Evolutionary conservation across 2,113 vertebrate genomes (phyloP).

Genomic region (Phocoena phocoena): DNA sequence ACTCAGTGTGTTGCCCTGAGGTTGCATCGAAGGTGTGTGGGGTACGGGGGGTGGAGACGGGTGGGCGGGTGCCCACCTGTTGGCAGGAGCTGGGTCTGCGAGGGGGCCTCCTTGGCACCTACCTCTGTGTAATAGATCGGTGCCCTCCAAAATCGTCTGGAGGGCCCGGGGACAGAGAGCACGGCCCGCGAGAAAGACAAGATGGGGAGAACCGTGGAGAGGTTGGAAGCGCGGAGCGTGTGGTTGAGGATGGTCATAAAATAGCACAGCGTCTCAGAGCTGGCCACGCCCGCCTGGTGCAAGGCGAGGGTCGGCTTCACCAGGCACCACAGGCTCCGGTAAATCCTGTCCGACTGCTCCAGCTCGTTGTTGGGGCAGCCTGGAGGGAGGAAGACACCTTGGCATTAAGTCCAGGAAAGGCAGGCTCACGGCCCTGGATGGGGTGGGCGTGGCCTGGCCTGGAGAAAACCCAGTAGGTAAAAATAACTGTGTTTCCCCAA

Average conservation of each 20-base stretch:
- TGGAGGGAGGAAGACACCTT: slow-evolving; percentile 5
- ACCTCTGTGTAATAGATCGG: slow-evolving; percentile 89
- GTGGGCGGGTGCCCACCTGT: fast-evolving
- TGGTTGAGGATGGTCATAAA: slow-evolving; percentile 85
- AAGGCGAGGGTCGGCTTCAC: slow-evolving; percentile 83
- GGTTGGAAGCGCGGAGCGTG: slow-evolving; percentile 82
- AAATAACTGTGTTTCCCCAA: neutral
- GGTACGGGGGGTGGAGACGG: neutral
- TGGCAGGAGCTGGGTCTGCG: neutral
- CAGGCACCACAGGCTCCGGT: slow-evolving; percentile 62
- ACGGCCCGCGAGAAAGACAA: slow-evolving; percentile 86
- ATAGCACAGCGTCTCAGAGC: slow-evolving; percentile 86
- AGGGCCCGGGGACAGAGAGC: slow-evolving; percentile 86
- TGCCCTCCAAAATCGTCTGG: slow-evolving; percentile 86
- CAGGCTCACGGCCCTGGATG: fast-evolving
- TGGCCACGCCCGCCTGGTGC: slow-evolving; percentile 80
- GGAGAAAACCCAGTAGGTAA: neutral
- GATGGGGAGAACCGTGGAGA: slow-evolving; percentile 83
- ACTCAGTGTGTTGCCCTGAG: neutral
- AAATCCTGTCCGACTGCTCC: slow-evolving; percentile 82
- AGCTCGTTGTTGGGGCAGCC: slow-evolving; percentile 83
- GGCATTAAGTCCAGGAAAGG: neutral
- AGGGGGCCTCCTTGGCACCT: neutral
- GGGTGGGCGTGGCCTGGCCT: neutral
- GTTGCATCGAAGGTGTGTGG: fast-evolving